Evolutionary conservation across 2,113 vertebrate species (phyloP).

Genomic region (Syngnathus floridae): DNA sequence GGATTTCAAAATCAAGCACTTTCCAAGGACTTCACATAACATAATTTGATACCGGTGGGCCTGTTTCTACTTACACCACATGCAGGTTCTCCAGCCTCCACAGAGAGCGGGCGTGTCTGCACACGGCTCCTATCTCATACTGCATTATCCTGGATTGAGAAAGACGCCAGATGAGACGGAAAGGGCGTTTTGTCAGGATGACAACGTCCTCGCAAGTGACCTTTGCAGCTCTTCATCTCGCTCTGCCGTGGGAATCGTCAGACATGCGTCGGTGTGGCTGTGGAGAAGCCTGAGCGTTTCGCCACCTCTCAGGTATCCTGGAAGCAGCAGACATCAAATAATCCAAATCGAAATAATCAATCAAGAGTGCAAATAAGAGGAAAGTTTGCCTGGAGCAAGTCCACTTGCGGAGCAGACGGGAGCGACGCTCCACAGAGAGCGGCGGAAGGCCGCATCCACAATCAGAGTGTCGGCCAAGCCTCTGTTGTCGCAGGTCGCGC

Average conservation of each 20-base stretch:
- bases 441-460: slow-evolving; percentile 90
- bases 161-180: slow-evolving; percentile 10
- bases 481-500: slow-evolving; percentile 56
- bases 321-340: slow-evolving; percentile 11
- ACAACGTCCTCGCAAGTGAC: slow-evolving; percentile 54
- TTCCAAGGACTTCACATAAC: background rate
- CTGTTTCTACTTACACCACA: slow-evolving; percentile 81
- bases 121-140: slow-evolving; percentile 85
- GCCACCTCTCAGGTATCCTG: slow-evolving; percentile 88
- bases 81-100: slow-evolving; percentile 91
- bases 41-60: background rate
- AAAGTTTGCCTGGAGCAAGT: slow-evolving; percentile 79
- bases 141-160: slow-evolving; percentile 77
- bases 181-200: background rate
- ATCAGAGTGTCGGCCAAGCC: slow-evolving; percentile 67
- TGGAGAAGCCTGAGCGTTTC: slow-evolving; percentile 86
- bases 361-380: slow-evolving; percentile 4
- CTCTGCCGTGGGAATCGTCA: slow-evolving; percentile 81
- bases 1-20: background rate
- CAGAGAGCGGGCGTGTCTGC: slow-evolving; percentile 85
- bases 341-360: background rate
- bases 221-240: slow-evolving; percentile 83
- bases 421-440: slow-evolving; percentile 90
- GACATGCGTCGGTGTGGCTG: slow-evolving; percentile 87
- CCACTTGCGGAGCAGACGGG: slow-evolving; percentile 87